These are phyloP conservation scores for Sigmodon hispidus DNA, from an alignment of 2,113 vertebrate species.

Conservation along the genomic window DNA sequence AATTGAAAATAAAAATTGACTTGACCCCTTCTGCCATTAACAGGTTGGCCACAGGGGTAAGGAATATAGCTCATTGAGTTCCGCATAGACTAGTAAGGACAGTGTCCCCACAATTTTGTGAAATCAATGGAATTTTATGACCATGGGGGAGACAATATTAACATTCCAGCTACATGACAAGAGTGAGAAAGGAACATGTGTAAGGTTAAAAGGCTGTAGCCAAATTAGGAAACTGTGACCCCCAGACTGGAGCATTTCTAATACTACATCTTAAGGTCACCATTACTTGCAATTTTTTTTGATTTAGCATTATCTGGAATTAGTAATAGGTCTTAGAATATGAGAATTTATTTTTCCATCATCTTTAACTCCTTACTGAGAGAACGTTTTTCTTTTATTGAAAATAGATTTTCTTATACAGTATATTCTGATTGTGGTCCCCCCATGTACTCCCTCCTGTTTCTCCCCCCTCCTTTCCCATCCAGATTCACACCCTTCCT, in stretches of 20 bases:
- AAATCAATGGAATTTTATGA: background rate
- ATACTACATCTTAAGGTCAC: background rate
- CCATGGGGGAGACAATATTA: background rate
- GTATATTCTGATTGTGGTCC: background rate
- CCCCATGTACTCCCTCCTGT: background rate
- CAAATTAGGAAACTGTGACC: background rate
- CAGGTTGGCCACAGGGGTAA: background rate
- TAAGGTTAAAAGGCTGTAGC: background rate
- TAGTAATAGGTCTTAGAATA: slow-evolving; percentile 27
- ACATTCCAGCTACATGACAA: background rate
- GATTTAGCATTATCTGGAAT: background rate
- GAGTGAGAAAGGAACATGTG: background rate
- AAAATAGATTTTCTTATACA: background rate
- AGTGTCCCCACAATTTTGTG: background rate
- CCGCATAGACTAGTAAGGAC: background rate
- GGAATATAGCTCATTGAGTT: background rate
- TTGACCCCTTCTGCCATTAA: background rate
- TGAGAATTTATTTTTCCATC: background rate
- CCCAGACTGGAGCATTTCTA: background rate
- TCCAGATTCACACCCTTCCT: background rate
- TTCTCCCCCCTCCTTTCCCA: background rate
- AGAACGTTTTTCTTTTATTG: background rate
- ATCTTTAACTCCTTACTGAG: background rate
- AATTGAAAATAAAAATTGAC: background rate
- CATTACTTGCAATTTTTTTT: background rate